Evolutionary conservation across 2,888 invertebrate genomes (phyloP), one percentile per base, ranked within the genome.

Genomic region (Calliphora vomitoria): DNA sequence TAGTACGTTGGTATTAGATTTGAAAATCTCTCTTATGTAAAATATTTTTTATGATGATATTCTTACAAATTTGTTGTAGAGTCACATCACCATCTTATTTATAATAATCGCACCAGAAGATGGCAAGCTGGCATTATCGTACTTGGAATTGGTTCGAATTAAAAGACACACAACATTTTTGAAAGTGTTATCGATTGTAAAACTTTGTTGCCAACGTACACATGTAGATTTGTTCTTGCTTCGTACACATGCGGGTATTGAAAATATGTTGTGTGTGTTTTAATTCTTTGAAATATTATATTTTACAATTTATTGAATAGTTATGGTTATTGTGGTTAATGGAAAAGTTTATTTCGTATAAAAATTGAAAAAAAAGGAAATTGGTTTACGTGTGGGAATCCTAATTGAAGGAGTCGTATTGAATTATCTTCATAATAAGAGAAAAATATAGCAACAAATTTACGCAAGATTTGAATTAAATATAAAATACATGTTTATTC

Each of bases 241-340:
- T 38, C 8, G 13, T 15, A 35, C 75, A 47, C 13, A 47, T 76
- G 35, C 10, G 35, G 10, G 64, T 41, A 72, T 72, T 76, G 69
- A 41, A 74, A 69, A 64, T 82, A 15, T 64, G 11, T 38, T 66
- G 18, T 47, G 11, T 18, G 25, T 6, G 53, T 66, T 62, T 25
- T 69, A 68, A 80, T 80, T 80, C 76, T 82, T 75, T 82, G 82
- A 85, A 75, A 82, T 85, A 79, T 85, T 78, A 81, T 66, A 84
- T 78, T 84, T 87, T 25, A 64, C 35, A 78, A 78, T 76, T 78
- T 71, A 83, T 78, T 71, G 71, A 69, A 83, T 78, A 53, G 87
- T 74, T 68, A 85, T 75, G 69, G 82, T 64, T 82, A 75, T 85
- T 79, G 87, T 64, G 82, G 84, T 69, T 69, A 4, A 41, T 44